Conservation (phyloP, 1,140 invertebrate species). For the Heliconius eleuchia region DNA sequence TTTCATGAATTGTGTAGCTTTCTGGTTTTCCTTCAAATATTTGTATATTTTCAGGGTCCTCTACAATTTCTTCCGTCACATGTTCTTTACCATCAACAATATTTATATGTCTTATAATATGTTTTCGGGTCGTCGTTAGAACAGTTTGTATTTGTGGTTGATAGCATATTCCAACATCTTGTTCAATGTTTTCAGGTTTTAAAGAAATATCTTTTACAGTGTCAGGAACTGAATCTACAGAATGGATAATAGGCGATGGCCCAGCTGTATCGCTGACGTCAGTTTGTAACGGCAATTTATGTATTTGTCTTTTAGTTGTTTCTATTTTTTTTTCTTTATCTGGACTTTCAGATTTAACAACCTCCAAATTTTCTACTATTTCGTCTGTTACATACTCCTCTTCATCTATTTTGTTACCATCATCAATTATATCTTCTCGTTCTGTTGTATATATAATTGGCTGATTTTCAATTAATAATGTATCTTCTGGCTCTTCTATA, state of each 20-base stretch:
- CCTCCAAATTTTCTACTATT: not conserved
- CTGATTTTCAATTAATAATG: constrained; percentile 63
- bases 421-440: not conserved
- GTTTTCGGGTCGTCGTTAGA: constrained; percentile 82
- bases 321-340: not conserved
- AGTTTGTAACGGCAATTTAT: not conserved
- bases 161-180: not conserved
- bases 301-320: not conserved
- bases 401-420: not conserved
- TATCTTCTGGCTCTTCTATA: constrained; percentile 87
- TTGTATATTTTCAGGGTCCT: constrained; percentile 91
- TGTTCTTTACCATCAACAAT: constrained; percentile 92
- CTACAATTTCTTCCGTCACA: constrained; percentile 89
- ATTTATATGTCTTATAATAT: constrained; percentile 87
- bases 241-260: not conserved
- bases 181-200: not conserved
- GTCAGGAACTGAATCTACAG: not conserved
- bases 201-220: not conserved
- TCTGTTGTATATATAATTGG: constrained; percentile 27
- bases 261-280: not conserved
- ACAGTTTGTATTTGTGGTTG: constrained; percentile 57
- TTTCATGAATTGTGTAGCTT: not conserved
- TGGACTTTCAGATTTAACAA: not conserved
- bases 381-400: not conserved
- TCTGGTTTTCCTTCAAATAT: constrained; percentile 85